Evolutionary conservation across 2,888 invertebrate genomes (phyloP), one percentile per base, ranked within the genome.

Genomic region (Melieria crassipennis): DNA sequence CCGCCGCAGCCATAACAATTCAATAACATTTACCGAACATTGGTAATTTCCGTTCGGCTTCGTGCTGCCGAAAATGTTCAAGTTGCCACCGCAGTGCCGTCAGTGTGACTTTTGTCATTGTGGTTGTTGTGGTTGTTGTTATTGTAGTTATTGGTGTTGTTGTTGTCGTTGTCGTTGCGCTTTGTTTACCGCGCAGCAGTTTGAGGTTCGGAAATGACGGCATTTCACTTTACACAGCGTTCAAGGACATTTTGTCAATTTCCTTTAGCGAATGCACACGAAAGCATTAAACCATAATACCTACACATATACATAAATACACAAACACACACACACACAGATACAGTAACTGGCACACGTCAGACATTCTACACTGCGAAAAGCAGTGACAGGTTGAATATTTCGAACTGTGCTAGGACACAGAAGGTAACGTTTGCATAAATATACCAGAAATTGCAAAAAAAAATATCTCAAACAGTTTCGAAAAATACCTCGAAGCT

Each of bases 201-300:
- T 16, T 63, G 50, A 64, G 50, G 30, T 52, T 5, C 16, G 52
- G 42, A 9, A 42, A 43, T 52, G 64, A 5, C 50, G 52, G 42
- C 50, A 64, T 52, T 64, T 47, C 30, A 30, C 30, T 30, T 30
- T 30, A 3, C 30, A 30, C 30, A 30, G 7, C 10, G 43, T 50
- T 64, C 52, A 64, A 52, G 64, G 42, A 64, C 52, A 64, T 52
- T 64, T 48, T 52, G 64, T 30, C 64, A 64, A 64, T 52, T 50
- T 64, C 52, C 50, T 64, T 42, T 42, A 64, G 42, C 52, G 13
- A 52, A 30, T 30, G 30, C 30, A 30, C 30, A 30, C 30, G 30
- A 30, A 30, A 30, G 30, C 30, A 30, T 30, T 30, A 30, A 30
- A 30, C 30, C 30, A 30, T 30, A 30, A 30, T 30, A 30, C 30